phyloP scores from a whole-genome alignment of 2,888 invertebrate species.

The Coenonympha arcania region DNA sequence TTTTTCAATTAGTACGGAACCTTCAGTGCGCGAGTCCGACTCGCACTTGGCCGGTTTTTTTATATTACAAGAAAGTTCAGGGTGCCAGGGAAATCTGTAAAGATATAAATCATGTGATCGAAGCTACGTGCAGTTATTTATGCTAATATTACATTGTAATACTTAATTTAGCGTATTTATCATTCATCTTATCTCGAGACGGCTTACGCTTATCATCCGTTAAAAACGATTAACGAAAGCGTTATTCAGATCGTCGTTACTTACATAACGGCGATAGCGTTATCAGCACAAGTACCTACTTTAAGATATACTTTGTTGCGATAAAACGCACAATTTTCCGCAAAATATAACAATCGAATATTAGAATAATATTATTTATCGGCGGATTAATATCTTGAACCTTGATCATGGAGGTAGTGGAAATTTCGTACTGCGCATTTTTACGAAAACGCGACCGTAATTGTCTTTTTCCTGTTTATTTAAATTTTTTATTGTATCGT shows the following conservation, averaged over 20 bases:
- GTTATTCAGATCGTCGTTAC: conserved; percentile 39
- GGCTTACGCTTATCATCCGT: conserved; percentile 20
- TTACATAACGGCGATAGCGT: conserved; percentile 28
- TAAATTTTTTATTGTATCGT: too few species aligned
- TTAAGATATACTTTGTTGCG: conserved; percentile 19
- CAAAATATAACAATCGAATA: conserved; percentile 7
- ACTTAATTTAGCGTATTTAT: background rate
- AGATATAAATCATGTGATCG: too few species aligned
- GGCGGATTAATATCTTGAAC: conserved; percentile 1
- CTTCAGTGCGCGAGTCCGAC: too few species aligned
- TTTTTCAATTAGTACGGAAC: too few species aligned
- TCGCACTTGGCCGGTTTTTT: too few species aligned
- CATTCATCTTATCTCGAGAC: conserved; percentile 3
- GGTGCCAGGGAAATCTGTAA: too few species aligned
- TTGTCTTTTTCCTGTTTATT: too few species aligned
- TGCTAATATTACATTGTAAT: background rate
- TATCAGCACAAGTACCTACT: conserved; percentile 18
- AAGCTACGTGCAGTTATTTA: too few species aligned
- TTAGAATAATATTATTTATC: background rate
- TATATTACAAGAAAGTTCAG: too few species aligned
- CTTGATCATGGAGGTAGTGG: conserved; percentile 9
- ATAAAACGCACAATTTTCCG: conserved; percentile 16
- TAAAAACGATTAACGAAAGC: conserved; percentile 48
- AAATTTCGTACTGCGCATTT: background rate
- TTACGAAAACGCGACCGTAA: background rate